Evolutionary conservation across 2,888 invertebrate species (phyloP).

Genomic region (Pinctada fucata): DNA sequence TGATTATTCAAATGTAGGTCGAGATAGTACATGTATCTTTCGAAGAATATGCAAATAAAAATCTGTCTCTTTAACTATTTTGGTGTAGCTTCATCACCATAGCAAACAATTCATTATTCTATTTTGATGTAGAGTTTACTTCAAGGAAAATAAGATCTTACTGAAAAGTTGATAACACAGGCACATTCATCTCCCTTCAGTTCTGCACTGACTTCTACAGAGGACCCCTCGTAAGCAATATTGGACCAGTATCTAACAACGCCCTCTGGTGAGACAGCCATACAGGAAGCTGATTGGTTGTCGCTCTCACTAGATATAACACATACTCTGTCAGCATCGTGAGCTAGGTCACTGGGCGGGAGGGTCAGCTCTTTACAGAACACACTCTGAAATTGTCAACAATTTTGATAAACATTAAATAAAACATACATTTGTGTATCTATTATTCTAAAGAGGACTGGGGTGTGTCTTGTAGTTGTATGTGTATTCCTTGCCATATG

Average conservation of each 20-base stretch:
- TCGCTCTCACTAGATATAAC: slow-evolving; percentile 85
- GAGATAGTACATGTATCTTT: too few species aligned
- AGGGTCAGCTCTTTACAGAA: slow-evolving; percentile 91
- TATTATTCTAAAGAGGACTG: too few species aligned
- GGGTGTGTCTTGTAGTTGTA: too few species aligned
- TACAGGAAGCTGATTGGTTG: slow-evolving; percentile 68
- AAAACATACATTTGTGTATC: too few species aligned
- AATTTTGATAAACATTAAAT: neutral
- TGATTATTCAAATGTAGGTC: neutral
- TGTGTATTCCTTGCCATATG: too few species aligned
- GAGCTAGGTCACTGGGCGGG: slow-evolving; percentile 94
- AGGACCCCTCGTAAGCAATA: slow-evolving; percentile 90
- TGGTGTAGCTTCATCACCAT: too few species aligned
- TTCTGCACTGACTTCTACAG: slow-evolving; percentile 89
- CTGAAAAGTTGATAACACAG: slow-evolving; percentile 73
- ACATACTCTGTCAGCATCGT: slow-evolving; percentile 80
- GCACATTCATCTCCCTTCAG: slow-evolving; percentile 82
- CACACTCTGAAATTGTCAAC: slow-evolving; percentile 65
- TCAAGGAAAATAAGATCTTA: slow-evolving; percentile 34
- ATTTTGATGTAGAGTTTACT: neutral
- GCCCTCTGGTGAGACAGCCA: slow-evolving; percentile 96
- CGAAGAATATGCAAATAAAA: too few species aligned
- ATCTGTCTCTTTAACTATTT: too few species aligned
- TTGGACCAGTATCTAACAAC: slow-evolving; percentile 95
- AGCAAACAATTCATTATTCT: too few species aligned